These are phyloP conservation scores for Crioceris asparagi DNA, from an alignment of 2,888 invertebrate species.

Conservation along the genomic window DNA sequence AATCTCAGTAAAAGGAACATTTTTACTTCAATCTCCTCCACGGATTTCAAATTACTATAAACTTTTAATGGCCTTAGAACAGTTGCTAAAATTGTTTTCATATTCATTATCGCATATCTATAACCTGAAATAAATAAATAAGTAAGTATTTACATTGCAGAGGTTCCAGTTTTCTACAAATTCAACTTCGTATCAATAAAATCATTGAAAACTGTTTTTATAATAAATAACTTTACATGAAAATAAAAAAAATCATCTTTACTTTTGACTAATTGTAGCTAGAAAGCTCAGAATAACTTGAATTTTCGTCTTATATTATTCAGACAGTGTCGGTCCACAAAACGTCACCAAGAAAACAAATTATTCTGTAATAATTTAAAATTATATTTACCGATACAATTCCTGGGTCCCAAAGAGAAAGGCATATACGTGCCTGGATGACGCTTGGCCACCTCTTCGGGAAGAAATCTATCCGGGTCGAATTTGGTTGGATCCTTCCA, in stretches of 20 bases:
- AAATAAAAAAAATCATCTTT: too few relatives aligned
- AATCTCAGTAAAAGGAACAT: conserved; percentile 20
- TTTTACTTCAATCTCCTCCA: conserved; percentile 23
- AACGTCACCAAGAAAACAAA: too few relatives aligned
- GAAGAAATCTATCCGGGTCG: conserved; percentile 47
- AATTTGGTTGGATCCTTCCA: conserved; percentile 47
- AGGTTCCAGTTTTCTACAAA: neutral
- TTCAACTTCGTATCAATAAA: too few relatives aligned
- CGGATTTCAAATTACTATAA: conserved; percentile 23
- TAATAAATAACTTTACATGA: too few relatives aligned
- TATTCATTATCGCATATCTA: conserved; percentile 37
- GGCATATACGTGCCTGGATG: conserved; percentile 41
- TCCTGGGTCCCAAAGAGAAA: conserved; percentile 40
- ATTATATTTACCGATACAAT: conserved; percentile 45
- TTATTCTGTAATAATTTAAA: too few relatives aligned
- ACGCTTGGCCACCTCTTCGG: conserved; percentile 36
- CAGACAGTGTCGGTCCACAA: too few relatives aligned
- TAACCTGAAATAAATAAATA: conserved; percentile 6
- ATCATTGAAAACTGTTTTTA: too few relatives aligned
- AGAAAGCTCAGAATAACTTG: too few relatives aligned
- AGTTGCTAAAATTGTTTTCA: conserved; percentile 35
- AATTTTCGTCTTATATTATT: too few relatives aligned
- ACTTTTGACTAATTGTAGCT: too few relatives aligned
- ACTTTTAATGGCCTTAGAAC: conserved; percentile 32
- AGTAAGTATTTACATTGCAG: neutral